phyloP scores from a whole-genome alignment of 2,888 invertebrate genomes.

The Synanthedon myopaeformis region DNA sequence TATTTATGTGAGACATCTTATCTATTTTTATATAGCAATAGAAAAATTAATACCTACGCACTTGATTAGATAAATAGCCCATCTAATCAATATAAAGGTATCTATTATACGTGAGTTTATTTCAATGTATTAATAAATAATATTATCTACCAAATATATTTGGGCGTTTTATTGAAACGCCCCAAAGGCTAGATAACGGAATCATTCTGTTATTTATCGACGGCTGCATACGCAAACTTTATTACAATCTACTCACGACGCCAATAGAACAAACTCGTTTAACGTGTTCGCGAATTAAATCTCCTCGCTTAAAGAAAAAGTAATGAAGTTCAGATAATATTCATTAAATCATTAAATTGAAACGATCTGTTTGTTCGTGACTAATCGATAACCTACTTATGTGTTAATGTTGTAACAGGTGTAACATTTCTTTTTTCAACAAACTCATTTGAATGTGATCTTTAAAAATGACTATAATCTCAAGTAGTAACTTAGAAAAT shows the following conservation, averaged over 20 bases:
- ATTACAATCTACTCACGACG: background rate
- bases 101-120: too few species aligned
- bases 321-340: background rate
- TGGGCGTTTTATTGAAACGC: background rate
- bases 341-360: too few species aligned
- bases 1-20: too few species aligned
- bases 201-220: slow-evolving; percentile 2
- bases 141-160: background rate
- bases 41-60: too few species aligned
- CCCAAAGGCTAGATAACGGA: slow-evolving; percentile 4
- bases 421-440: too few species aligned
- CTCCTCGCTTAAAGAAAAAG: background rate
- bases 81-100: too few species aligned
- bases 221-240: background rate
- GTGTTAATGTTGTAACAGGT: too few species aligned
- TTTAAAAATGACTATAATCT: background rate
- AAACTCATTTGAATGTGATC: too few species aligned
- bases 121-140: background rate
- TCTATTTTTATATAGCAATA: too few species aligned
- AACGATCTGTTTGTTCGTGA: too few species aligned
- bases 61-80: too few species aligned
- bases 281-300: background rate
- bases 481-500: background rate
- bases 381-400: too few species aligned
- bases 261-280: background rate